Base-by-base conservation (phyloP, 2,113 vertebrate genomes). In the Ariopsis seemanni region DNA sequence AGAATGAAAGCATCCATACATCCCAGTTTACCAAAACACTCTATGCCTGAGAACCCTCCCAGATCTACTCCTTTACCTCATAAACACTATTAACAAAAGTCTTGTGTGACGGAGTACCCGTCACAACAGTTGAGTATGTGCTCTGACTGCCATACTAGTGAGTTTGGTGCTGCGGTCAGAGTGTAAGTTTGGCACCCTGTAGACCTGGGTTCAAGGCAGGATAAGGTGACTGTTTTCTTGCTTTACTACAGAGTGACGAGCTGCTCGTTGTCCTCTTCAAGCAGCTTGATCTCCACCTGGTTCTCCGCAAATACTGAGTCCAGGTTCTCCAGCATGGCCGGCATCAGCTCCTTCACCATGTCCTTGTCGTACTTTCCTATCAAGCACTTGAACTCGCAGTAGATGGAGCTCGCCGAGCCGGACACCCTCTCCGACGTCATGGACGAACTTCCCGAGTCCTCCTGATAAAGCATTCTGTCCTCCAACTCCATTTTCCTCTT, bases 371-470 rank as follows among this genome's bases (percentile, higher is more conserved):
- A 99, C 93, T 97, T 97, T 42, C 95, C 95, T 91, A 99, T 99
- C 52, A 99, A 96, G 80, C 97, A 92, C 95, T 99, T 97, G 94
- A 99, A 99, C 94, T 99, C 98, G 86, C 97, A 97, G 96, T 99
- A 99, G 93, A 99, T 99, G 92, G 97, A 98, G 95, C 93, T 97
- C 90, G 98, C 98, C 94, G 98, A 96, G 95, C 98, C 98, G 90
- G 97, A 98, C 17, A 99, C 97, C 84, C 97, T 96, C 94, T 99
- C 98, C 86, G 98, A 99, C 98, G 99, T 98, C 93, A 98, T 96
- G 84, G 97, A 97, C 87, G 97, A 96, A 27, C 97, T 97, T 91
- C 97, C 97, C 92, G 97, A 97, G 95, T 99, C 98, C 91, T 99
- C 97, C 95, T 98, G 97, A 94, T 98, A 97, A 89, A 97, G 96